Conservation (phyloP, 2,113 vertebrate genomes). For the Ondatra zibethicus region DNA sequence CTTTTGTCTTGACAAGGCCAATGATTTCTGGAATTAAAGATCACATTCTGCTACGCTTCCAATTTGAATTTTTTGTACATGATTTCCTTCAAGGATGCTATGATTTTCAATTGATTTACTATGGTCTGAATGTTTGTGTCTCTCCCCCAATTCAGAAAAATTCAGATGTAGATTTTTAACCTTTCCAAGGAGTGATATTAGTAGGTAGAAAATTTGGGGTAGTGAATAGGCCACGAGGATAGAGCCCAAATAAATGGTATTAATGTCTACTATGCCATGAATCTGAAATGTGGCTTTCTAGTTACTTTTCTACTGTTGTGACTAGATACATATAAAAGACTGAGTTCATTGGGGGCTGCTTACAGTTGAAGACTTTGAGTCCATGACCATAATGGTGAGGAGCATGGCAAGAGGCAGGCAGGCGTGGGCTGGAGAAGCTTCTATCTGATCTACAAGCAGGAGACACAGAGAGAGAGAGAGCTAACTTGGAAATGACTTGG, state of each 20-base stretch:
- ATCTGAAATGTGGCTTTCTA: neutral
- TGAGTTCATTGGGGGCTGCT: neutral
- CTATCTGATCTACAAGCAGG: neutral
- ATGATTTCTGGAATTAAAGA: constrained; percentile 39
- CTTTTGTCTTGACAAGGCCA: neutral
- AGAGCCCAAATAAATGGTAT: neutral
- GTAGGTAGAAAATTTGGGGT: neutral
- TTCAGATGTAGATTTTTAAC: neutral
- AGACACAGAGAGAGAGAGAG: neutral
- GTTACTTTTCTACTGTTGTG: neutral
- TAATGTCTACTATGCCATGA: neutral
- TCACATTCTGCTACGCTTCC: constrained; percentile 14
- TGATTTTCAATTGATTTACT: neutral
- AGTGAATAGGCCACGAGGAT: neutral
- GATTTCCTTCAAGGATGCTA: neutral
- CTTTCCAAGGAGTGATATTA: neutral
- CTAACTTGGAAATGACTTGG: neutral
- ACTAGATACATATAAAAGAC: neutral
- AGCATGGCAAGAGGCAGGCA: neutral
- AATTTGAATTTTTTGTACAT: constrained; percentile 1
- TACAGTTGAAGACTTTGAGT: neutral
- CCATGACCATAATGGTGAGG: neutral
- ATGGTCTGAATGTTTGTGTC: neutral
- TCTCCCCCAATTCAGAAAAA: neutral
- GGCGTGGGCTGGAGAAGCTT: neutral